Evolutionary conservation across 2,888 invertebrate genomes (phyloP), one percentile per base, ranked within the genome.

Genomic region (Sipha maydis): DNA sequence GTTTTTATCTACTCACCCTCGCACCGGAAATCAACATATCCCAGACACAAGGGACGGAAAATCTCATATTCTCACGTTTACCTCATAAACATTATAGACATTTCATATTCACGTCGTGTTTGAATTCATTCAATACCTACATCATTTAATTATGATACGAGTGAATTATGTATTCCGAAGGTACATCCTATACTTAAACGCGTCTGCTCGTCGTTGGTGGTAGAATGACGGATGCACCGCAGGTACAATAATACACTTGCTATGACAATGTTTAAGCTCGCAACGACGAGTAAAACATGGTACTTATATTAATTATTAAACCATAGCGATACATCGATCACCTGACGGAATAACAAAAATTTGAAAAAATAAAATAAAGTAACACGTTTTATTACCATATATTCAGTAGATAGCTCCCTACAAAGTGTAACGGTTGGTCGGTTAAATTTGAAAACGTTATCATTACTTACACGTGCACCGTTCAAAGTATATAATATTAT

Each of bases 41-140:
- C 69, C 14, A 8, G 34, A 25, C 14, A 85, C 85, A 85, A 48
- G 77, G 67, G 75, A 67, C 83, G 76, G 67, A 78, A 73, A 61
- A 73, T 80, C 71, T 86, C 86, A 86, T 80, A 73, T 80, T 80
- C 71, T 86, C 86, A 86, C 86, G 79, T 86, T 76, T 38, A 28
- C 17, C 79, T 34, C 69, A 54, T 48, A 17, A 73, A 9, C 34
- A 28, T 48, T 25, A 14, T 17, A 38, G 34, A 34, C 54, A 54
- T 85, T 85, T 54, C 19, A 69, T 69, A 85, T 85, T 78, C 85
- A 78, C n/a, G 69, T 41, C 85, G 69, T 78, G 78, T 85, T 76
- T 5, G 77, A 54, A 56, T 85, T 78, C 67, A 67, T 77, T 85
- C 85, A 34, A 77, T 31, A 31, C 48, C 28, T 73, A 34, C 25